These are phyloP conservation scores for Zhuqinia jingwanae DNA, from an alignment of 2,888 invertebrate species.

Conservation along the genomic window DNA sequence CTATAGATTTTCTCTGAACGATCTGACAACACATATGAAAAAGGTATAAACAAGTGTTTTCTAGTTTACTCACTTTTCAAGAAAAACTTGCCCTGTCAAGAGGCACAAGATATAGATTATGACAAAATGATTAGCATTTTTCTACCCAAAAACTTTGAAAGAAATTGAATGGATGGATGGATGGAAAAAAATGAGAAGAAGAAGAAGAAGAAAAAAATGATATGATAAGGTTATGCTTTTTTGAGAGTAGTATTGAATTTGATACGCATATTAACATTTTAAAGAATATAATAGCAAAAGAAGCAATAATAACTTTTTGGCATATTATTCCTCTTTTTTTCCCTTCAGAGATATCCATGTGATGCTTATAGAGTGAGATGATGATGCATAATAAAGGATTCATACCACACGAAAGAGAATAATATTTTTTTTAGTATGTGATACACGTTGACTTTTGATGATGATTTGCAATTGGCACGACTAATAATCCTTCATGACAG, in stretches of 20 bases:
- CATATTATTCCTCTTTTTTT: conserved; percentile 16
- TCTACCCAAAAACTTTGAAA: conserved; percentile 45
- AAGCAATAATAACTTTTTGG: conserved; percentile 38
- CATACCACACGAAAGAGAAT: conserved; percentile 34
- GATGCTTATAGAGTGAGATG: too few relatives aligned
- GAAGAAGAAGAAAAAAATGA: conserved; percentile 28
- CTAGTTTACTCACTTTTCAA: conserved; percentile 72
- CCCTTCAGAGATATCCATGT: too few relatives aligned
- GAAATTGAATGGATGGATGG: conserved; percentile 28
- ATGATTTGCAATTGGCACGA: conserved; percentile 72
- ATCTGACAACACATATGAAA: conserved; percentile 41
- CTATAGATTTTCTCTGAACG: conserved; percentile 35
- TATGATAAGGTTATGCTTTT: conserved; percentile 29
- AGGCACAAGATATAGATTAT: conserved; percentile 72
- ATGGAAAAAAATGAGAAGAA: too few relatives aligned
- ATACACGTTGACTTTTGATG: conserved; percentile 62
- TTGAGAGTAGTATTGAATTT: conserved; percentile 3
- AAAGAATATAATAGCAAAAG: conserved; percentile 21
- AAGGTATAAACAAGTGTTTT: conserved; percentile 63
- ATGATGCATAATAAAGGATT: conserved; percentile 20
- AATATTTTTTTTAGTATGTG: conserved; percentile 44
- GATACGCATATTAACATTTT: conserved; percentile 47
- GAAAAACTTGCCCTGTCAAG: conserved; percentile 72
- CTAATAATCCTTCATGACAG: conserved; percentile 72
- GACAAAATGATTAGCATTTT: conserved; percentile 72